Percentiles rank a stretch among this genome's conserved stretches.
Conservation (phyloP, 92 coral and sea anemone genomes). For the Porites cylindrica region DNA sequence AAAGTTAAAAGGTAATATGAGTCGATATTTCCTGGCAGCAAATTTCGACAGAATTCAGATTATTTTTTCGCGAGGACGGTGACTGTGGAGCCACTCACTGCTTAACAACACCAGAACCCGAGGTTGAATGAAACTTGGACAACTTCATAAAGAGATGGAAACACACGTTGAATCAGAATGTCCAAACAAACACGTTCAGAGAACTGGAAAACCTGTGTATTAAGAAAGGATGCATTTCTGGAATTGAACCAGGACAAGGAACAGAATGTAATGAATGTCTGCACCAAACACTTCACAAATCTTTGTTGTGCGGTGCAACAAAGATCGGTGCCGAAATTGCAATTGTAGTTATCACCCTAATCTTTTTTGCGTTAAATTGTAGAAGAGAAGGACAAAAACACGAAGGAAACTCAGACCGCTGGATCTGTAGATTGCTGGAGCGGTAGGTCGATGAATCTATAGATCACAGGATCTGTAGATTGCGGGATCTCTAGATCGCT, state of each 20-base stretch:
- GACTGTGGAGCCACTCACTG: slow-evolving; percentile 36
- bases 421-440: no score
- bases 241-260: slow-evolving; percentile 50
- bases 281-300: slow-evolving; percentile 38
- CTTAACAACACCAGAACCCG: slow-evolving; percentile 19
- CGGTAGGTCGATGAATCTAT: no score
- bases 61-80: slow-evolving; percentile 30
- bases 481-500: no score
- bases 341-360: not conserved
- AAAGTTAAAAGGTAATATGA: not conserved
- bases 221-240: slow-evolving; percentile 57
- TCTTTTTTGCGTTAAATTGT: no score
- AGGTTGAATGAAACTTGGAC: slow-evolving; percentile 42
- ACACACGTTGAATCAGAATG: slow-evolving; percentile 1
- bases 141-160: slow-evolving; percentile 49
- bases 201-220: slow-evolving; percentile 33
- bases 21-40: slow-evolving; percentile 4
- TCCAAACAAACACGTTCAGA: not conserved
- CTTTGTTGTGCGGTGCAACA: slow-evolving; percentile 46
- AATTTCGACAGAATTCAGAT: slow-evolving; percentile 45
- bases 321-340: slow-evolving; percentile 43
- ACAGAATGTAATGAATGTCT: slow-evolving; percentile 54
- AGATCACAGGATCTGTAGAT: no score
- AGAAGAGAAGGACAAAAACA: no score
- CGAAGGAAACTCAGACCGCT: no score